These are phyloP conservation scores for Stratiolaelaps scimitus DNA, from an alignment of 1,140 invertebrate genomes.

Conservation along the genomic window DNA sequence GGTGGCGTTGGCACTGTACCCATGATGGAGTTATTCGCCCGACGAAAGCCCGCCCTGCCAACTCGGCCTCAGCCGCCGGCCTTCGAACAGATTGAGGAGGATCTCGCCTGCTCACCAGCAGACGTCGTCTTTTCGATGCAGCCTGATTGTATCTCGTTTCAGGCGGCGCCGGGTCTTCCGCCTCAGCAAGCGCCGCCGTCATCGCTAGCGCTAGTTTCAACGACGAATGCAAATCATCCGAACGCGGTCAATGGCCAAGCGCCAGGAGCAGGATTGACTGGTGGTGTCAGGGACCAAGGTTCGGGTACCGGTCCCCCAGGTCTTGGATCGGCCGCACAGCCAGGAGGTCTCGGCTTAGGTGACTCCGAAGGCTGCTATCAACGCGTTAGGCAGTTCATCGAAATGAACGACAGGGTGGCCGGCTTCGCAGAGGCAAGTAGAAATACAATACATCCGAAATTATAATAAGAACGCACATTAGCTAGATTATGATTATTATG, in stretches of 20 bases:
- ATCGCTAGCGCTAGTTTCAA: too few relatives aligned
- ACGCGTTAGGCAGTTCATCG: conserved; percentile 20
- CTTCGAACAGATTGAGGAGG: conserved; percentile 25
- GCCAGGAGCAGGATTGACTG: too few relatives aligned
- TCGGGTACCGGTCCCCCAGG: too few relatives aligned
- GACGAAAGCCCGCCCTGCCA: conserved; percentile 11
- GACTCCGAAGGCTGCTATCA: conserved; percentile 16
- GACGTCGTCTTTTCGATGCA: conserved; percentile 22
- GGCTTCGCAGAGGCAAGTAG: conserved; percentile 11
- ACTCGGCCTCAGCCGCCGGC: conserved; percentile 27
- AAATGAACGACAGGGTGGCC: conserved; percentile 24
- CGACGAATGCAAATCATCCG: too few relatives aligned
- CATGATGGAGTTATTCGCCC: conserved; percentile 6
- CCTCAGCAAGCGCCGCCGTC: background rate
- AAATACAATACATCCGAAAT: too few relatives aligned
- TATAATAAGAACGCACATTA: too few relatives aligned
- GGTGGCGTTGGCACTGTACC: background rate
- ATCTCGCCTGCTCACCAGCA: conserved; percentile 21
- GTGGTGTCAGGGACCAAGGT: background rate
- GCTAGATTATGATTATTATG: too few relatives aligned
- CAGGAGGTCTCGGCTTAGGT: too few relatives aligned
- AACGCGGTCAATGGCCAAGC: too few relatives aligned
- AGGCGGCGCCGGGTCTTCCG: conserved; percentile 22
- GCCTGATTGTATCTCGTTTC: conserved; percentile 23
- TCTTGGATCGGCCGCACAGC: too few relatives aligned